Evolutionary conservation across 2,797 vertebrate species (phyloP).

Genomic region (Dendrocincla fuliginosa): DNA sequence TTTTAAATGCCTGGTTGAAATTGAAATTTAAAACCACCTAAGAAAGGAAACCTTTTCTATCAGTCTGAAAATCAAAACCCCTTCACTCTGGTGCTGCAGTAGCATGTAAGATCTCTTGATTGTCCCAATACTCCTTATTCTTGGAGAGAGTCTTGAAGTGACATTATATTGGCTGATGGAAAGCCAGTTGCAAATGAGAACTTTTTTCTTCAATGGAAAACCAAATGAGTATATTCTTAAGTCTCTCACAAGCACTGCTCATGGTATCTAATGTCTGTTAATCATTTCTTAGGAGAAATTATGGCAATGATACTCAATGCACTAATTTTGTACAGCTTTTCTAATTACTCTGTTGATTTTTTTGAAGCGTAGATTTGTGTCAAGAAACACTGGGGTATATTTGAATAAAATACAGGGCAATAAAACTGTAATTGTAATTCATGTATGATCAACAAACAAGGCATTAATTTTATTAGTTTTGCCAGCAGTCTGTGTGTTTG

Average conservation of each 20-base stretch:
- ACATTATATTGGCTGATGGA: background rate
- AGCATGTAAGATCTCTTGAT: background rate
- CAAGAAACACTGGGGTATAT: background rate
- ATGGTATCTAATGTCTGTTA: background rate
- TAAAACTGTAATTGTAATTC: constrained; percentile 1
- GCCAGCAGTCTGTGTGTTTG: background rate
- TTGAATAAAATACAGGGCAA: constrained; percentile 17
- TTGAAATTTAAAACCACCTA: background rate
- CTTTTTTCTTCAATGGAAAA: background rate
- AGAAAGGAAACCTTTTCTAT: background rate
- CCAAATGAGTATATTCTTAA: background rate
- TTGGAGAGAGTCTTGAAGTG: background rate
- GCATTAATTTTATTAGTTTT: background rate
- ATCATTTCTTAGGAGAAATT: background rate
- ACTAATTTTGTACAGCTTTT: background rate
- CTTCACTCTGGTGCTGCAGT: background rate
- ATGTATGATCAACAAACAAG: background rate
- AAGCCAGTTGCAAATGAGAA: background rate
- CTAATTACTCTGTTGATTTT: background rate
- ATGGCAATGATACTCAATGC: background rate
- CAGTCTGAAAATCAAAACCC: background rate
- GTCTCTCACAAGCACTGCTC: background rate
- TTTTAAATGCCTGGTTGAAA: background rate
- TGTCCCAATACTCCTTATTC: background rate
- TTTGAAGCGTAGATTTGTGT: background rate